phyloP scores from a whole-genome alignment of 2,888 invertebrate genomes.

The Eupithecia insigniata region DNA sequence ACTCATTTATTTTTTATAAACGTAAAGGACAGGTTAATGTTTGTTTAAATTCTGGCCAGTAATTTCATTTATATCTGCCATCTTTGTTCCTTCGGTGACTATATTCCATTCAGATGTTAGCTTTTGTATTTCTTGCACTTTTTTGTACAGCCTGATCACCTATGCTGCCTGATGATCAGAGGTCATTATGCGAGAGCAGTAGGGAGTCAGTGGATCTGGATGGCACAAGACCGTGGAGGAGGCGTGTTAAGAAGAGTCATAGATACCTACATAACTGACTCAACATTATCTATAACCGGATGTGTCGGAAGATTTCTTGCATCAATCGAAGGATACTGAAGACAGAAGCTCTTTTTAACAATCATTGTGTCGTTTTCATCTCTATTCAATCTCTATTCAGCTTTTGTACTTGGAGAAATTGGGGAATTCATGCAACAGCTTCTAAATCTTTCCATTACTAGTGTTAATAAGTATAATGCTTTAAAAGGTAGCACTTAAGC shows the following conservation, averaged over 20 bases:
- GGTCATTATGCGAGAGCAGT: background rate
- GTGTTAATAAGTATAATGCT: conserved; percentile 52
- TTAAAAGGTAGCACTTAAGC: conserved; percentile 52
- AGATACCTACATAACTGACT: background rate
- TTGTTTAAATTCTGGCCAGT: background rate
- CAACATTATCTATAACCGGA: background rate
- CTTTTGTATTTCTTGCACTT: too few relatives aligned
- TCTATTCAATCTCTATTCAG: background rate
- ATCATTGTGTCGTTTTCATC: background rate
- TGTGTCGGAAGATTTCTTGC: background rate
- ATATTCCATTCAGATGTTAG: background rate
- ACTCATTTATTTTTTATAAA: conserved; percentile 69
- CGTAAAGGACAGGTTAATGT: background rate
- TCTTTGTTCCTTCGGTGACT: background rate
- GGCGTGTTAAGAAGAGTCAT: background rate
- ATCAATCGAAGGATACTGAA: background rate
- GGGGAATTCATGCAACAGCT: conserved; percentile 49
- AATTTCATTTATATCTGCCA: background rate
- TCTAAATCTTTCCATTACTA: conserved; percentile 38
- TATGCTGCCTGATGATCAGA: background rate
- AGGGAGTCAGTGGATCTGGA: background rate
- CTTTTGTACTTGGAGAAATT: conserved; percentile 26
- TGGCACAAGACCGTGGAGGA: background rate
- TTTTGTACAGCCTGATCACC: background rate
- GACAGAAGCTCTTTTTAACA: background rate